Conservation (phyloP, 2,113 vertebrate genomes). For the Arizona elegans region DNA sequence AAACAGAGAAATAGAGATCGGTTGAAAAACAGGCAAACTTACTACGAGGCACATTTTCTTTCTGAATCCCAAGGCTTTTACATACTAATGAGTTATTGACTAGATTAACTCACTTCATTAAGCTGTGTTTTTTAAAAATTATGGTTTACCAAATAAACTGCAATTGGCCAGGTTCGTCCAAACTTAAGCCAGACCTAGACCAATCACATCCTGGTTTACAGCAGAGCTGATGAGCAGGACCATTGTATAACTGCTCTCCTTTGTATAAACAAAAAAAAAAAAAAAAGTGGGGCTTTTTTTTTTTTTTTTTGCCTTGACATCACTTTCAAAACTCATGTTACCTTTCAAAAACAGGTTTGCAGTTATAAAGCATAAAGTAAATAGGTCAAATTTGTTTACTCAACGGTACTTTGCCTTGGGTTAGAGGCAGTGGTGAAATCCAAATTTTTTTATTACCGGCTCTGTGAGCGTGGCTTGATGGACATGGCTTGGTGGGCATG, state of each 20-base stretch:
- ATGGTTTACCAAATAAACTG: neutral
- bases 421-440: neutral
- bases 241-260: neutral
- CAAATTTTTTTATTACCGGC: no score
- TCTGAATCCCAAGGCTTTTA: neutral
- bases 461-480: no score
- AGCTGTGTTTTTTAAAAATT: neutral
- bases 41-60: neutral
- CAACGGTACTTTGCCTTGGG: neutral
- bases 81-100: neutral
- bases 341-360: neutral
- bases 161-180: neutral
- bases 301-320: neutral
- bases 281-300: no score
- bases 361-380: neutral
- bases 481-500: no score
- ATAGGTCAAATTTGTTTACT: neutral
- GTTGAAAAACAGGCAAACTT: neutral
- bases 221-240: neutral
- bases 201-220: neutral
- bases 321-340: neutral
- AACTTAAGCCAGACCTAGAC: neutral
- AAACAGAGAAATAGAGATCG: neutral
- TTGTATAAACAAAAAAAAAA: neutral
- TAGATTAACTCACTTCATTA: neutral